Conservation (phyloP, 2,113 vertebrate genomes). For the Conger conger region DNA sequence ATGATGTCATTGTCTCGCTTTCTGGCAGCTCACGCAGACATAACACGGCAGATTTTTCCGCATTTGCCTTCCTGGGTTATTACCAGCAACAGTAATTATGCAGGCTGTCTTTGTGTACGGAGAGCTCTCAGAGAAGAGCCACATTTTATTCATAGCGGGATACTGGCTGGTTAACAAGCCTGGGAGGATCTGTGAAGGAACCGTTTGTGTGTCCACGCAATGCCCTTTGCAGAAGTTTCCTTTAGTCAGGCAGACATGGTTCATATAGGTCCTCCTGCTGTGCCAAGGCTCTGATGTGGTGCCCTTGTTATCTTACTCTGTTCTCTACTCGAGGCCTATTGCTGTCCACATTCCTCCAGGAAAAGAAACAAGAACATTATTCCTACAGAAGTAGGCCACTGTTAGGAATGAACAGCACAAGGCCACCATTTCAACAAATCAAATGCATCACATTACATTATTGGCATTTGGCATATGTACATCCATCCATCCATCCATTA, state of each 20-base stretch:
- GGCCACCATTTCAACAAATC: too few species aligned
- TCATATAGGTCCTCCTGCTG: conserved; percentile 12
- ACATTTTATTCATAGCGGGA: neutral
- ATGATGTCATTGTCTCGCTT: neutral
- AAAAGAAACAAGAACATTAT: neutral
- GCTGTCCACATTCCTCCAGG: neutral
- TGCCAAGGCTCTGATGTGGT: neutral
- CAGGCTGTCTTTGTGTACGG: neutral
- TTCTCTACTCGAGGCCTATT: neutral
- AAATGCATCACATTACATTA: too few species aligned
- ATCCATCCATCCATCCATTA: too few species aligned
- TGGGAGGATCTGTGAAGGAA: neutral
- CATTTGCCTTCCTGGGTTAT: neutral
- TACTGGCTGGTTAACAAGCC: neutral
- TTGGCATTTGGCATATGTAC: too few species aligned
- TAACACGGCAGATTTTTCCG: neutral
- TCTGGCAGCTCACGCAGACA: conserved; percentile 10
- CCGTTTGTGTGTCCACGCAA: neutral
- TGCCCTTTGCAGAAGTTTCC: neutral
- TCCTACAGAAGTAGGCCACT: neutral
- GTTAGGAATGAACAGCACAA: neutral
- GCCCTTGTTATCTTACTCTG: neutral
- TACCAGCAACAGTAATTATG: neutral
- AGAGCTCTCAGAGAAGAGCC: neutral
- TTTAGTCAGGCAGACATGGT: neutral